phyloP scores from a whole-genome alignment of 2,113 vertebrate genomes.

The Antigone vipio region DNA sequence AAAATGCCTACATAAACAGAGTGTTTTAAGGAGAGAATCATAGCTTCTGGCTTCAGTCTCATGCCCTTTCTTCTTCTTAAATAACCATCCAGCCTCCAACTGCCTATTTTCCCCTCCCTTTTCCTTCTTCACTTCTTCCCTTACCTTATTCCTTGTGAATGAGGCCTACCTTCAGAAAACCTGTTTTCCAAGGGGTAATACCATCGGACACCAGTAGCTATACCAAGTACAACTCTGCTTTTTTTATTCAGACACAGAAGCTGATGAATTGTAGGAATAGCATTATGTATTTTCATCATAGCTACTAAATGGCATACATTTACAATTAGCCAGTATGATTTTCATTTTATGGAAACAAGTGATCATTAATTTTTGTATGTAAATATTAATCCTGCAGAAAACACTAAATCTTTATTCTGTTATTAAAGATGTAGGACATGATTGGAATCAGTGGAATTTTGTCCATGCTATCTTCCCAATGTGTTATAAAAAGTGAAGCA shows the following conservation, averaged over 20 bases:
- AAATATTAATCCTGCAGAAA: not conserved
- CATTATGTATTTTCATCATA: not conserved
- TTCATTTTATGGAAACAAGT: not conserved
- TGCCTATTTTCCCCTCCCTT: not conserved
- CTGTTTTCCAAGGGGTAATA: not conserved
- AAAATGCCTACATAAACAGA: slow-evolving; percentile 22
- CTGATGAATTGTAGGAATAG: not conserved
- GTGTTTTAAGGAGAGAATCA: slow-evolving; percentile 2
- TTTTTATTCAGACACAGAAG: not conserved
- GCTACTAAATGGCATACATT: not conserved
- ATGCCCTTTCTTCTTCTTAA: not conserved
- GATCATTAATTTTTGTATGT: not conserved
- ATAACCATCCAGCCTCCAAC: not conserved
- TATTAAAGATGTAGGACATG: not conserved
- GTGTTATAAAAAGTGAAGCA: not conserved
- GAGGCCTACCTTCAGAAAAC: not conserved
- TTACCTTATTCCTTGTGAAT: not conserved
- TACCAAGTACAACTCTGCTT: not conserved
- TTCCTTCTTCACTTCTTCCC: not conserved
- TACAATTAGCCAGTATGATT: not conserved
- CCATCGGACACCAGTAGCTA: not conserved
- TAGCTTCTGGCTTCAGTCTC: not conserved
- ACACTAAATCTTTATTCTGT: not conserved
- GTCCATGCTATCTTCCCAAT: not conserved
- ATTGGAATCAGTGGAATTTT: not conserved